These are phyloP conservation scores for Nezara viridula DNA, from an alignment of 2,888 invertebrate species.

Conservation along the genomic window DNA sequence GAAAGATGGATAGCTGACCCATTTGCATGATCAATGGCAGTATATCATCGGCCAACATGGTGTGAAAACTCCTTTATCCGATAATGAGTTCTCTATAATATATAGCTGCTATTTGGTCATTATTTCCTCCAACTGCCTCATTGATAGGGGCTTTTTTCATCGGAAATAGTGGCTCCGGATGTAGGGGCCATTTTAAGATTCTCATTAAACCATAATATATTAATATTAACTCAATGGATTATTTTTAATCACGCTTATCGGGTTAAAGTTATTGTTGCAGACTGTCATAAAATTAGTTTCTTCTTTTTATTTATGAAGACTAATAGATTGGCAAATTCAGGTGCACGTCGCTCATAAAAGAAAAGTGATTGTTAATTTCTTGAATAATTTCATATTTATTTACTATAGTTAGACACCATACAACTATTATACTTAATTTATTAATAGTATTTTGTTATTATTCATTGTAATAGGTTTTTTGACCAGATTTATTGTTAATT, in stretches of 20 bases:
- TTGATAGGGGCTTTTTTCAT: background rate
- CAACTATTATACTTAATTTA: too few species aligned
- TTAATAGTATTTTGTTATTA: too few species aligned
- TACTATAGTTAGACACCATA: too few species aligned
- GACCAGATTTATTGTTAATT: too few species aligned
- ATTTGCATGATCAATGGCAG: slow-evolving; percentile 33
- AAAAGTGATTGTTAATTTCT: too few species aligned
- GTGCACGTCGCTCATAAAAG: too few species aligned
- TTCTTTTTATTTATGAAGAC: background rate
- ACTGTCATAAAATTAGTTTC: background rate
- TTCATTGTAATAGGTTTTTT: too few species aligned
- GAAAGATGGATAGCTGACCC: background rate
- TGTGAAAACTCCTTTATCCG: slow-evolving; percentile 1
- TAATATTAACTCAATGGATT: background rate
- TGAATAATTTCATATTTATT: too few species aligned
- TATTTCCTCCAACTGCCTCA: background rate
- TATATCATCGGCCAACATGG: background rate
- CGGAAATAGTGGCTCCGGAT: background rate
- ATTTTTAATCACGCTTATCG: background rate
- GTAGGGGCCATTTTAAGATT: background rate
- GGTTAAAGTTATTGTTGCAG: background rate
- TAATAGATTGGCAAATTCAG: too few species aligned
- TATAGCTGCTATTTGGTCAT: background rate
- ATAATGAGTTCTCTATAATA: background rate
- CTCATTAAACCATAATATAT: background rate